Base-by-base conservation (phyloP, 2,888 invertebrate species). In the Aphidoletes aphidimyza region DNA sequence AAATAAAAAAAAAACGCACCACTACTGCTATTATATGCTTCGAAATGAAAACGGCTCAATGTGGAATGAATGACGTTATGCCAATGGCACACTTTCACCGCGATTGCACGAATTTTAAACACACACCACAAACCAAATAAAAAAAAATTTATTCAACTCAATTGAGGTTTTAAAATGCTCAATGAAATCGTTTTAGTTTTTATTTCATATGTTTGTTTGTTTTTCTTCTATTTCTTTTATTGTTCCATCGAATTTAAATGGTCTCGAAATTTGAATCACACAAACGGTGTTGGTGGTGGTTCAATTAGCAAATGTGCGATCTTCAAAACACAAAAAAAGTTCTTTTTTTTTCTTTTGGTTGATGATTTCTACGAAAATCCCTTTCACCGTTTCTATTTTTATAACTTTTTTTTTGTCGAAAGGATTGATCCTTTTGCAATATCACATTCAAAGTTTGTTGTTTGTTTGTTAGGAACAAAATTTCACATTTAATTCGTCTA, bases 21-120 rank as follows among this genome's bases (percentile, higher is more conserved):
- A 22, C n/a, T 22, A 54, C n/a, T n/a, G n/a, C n/a, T 42, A 30
- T n/a, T 9, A n/a, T 69, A 69, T 69, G 30, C 11, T 11, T 69
- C 69, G 69, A 69, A 30, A 69, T 30, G 69, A 69, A 69, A 69
- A 69, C 69, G 69, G 69, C 30, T 69, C 69, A 69, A 34, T 69
- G 69, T 69, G 69, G 69, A 69, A 30, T 69, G 69, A 69, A 69
- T 69, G 69, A 69, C 69, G 69, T 69, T 69, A 69, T 30, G 69
- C 69, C 69, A 69, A 69, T 69, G 69, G 69, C 69, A 69, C 69
- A 69, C 69, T 69, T 69, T 69, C 69, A 69, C 69, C 69, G 17
- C 69, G 69, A 69, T 69, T 69, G 69, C 69, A 69, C 69, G 69
- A 69, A 69, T 69, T 69, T 9, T 9, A 42, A 9, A 9, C 42